Conservation (phyloP, 1,140 invertebrate genomes). For the Trachelipus rathkii region DNA sequence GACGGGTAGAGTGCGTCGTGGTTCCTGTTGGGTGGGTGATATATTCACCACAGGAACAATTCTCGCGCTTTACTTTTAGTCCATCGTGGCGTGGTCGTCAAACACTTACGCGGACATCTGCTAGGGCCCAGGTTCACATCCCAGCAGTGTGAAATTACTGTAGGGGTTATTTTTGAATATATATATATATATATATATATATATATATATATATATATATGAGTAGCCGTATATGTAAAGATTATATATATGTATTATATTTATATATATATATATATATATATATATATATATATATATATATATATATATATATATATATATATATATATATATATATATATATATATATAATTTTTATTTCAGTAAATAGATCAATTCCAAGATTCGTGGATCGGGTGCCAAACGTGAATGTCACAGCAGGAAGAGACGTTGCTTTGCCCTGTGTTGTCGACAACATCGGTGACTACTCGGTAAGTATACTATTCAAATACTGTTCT, state of each 20-base stretch:
- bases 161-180: too few species aligned
- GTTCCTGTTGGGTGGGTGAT: too few species aligned
- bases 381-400: conserved; percentile 84
- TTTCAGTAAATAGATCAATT: conserved; percentile 16
- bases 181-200: conserved; percentile 13
- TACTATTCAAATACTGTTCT: too few species aligned
- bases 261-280: conserved; percentile 7
- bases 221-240: background rate
- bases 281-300: conserved; percentile 14
- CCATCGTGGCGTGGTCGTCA: too few species aligned
- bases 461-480: conserved; percentile 75
- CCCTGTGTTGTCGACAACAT: conserved; percentile 93
- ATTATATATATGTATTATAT: conserved; percentile 8
- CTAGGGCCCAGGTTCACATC: too few species aligned
- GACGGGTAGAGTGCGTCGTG: too few species aligned
- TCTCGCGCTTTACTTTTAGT: too few species aligned
- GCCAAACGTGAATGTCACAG: conserved; percentile 85
- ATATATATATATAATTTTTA: background rate
- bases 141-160: too few species aligned
- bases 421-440: conserved; percentile 79
- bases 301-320: conserved; percentile 15
- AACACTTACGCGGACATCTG: too few species aligned
- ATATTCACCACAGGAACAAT: too few species aligned
- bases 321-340: conserved; percentile 15
- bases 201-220: conserved; percentile 10